phyloP scores from a whole-genome alignment of 1,140 invertebrate genomes.

The Drosophila paulistorum region DNA sequence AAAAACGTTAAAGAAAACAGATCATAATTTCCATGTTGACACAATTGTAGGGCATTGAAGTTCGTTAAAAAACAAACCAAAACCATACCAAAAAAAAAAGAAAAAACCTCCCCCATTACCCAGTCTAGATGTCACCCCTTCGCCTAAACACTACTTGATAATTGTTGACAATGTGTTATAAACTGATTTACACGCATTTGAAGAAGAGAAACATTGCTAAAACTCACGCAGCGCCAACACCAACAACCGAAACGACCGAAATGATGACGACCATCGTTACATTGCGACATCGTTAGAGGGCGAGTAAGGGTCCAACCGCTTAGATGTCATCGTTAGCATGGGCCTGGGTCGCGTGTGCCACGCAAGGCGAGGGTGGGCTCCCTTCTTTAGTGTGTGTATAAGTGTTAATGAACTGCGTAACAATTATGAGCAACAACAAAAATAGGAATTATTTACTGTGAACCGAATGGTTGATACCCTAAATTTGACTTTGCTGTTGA shows the following conservation, averaged over 20 bases:
- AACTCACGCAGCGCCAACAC: slow-evolving; percentile 75
- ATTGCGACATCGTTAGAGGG: slow-evolving; percentile 56
- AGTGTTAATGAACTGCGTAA: slow-evolving; percentile 79
- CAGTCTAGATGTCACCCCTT: slow-evolving; percentile 18
- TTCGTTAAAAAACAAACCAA: slow-evolving; percentile 18
- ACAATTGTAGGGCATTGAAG: slow-evolving; percentile 24
- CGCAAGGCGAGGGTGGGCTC: slow-evolving; percentile 70
- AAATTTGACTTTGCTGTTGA: too few species aligned
- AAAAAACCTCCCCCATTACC: slow-evolving; percentile 7
- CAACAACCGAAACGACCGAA: slow-evolving; percentile 48
- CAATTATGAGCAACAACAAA: slow-evolving; percentile 66
- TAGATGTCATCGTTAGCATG: slow-evolving; percentile 75
- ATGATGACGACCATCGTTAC: slow-evolving; percentile 54
- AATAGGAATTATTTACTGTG: slow-evolving; percentile 45
- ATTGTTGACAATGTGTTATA: slow-evolving; percentile 81
- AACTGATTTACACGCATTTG: slow-evolving; percentile 79
- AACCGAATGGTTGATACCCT: slow-evolving; percentile 10
- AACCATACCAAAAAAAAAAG: background rate
- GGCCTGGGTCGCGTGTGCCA: slow-evolving; percentile 70
- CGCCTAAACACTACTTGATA: slow-evolving; percentile 67
- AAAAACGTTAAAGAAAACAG: background rate
- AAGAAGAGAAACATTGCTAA: slow-evolving; percentile 71
- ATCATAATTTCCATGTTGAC: background rate
- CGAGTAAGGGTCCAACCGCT: slow-evolving; percentile 54
- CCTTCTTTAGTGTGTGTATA: slow-evolving; percentile 23